Conservation (phyloP, 2,888 invertebrate species). For the Glaucopsyche alexis region DNA sequence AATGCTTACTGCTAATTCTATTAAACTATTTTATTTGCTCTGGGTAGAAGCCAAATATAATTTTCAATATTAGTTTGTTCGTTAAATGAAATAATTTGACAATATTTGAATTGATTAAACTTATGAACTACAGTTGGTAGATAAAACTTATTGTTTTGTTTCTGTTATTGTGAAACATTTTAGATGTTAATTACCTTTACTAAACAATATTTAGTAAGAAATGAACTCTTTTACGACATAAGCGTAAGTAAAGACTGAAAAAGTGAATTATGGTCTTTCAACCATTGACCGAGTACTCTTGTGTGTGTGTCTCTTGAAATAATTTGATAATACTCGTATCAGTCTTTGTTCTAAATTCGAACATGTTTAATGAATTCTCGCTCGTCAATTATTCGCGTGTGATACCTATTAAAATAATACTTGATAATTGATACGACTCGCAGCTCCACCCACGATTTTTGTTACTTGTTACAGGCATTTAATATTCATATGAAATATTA, state of each 20-base stretch:
- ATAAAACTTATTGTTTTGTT: neutral
- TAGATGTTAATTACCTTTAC: neutral
- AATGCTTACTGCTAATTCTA: constrained; percentile 33
- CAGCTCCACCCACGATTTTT: neutral
- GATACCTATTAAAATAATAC: too few relatives aligned
- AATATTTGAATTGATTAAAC: neutral
- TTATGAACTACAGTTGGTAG: neutral
- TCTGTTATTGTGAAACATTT: neutral
- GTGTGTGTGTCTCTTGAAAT: neutral
- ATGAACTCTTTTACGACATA: neutral
- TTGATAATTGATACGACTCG: neutral
- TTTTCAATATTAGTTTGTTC: neutral
- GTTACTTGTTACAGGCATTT: neutral
- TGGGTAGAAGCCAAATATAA: constrained; percentile 10
- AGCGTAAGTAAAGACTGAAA: neutral
- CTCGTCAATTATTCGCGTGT: neutral
- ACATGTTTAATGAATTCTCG: neutral
- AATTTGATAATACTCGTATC: neutral
- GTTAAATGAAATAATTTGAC: neutral
- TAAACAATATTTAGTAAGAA: neutral
- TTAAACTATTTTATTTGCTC: constrained; percentile 28
- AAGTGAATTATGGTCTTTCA: too few relatives aligned
- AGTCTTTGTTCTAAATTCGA: neutral
- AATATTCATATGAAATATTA: too few relatives aligned
- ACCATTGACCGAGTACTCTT: too few relatives aligned